Evolutionary conservation across 2,797 vertebrate genomes (phyloP).

Genomic region (Alectoris magna): DNA sequence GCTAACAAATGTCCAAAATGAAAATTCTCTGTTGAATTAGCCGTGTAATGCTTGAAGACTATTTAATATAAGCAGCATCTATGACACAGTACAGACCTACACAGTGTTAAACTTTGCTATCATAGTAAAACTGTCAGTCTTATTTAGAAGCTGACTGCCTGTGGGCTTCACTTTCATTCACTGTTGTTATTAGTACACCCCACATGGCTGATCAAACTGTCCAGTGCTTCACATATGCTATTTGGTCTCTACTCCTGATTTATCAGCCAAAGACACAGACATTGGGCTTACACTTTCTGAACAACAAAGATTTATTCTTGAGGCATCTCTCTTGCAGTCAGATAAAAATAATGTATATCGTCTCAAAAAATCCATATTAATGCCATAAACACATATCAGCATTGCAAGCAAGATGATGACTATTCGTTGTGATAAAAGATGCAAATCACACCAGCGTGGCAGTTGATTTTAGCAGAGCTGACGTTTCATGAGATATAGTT

Average conservation of each 20-base stretch:
- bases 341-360: background rate
- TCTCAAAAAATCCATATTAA: slow-evolving; percentile 10
- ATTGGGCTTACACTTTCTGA: slow-evolving; percentile 37
- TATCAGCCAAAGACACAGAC: slow-evolving; percentile 47
- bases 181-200: slow-evolving; percentile 40
- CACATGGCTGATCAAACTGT: slow-evolving; percentile 35
- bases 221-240: slow-evolving; percentile 20
- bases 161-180: slow-evolving; percentile 44
- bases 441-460: background rate
- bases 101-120: slow-evolving; percentile 61
- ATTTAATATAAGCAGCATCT: background rate
- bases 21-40: slow-evolving; percentile 18
- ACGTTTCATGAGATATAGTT: background rate
- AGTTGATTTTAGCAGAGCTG: background rate
- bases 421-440: background rate
- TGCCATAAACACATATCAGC: background rate
- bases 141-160: slow-evolving; percentile 66
- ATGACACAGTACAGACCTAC: slow-evolving; percentile 34
- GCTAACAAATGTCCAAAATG: slow-evolving; percentile 4
- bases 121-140: slow-evolving; percentile 66
- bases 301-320: slow-evolving; percentile 35
- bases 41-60: background rate
- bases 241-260: slow-evolving; percentile 39
- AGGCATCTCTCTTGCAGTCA: slow-evolving; percentile 18
- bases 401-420: background rate